Base-by-base conservation (phyloP, 2,888 invertebrate species). In the Leucania comma region DNA sequence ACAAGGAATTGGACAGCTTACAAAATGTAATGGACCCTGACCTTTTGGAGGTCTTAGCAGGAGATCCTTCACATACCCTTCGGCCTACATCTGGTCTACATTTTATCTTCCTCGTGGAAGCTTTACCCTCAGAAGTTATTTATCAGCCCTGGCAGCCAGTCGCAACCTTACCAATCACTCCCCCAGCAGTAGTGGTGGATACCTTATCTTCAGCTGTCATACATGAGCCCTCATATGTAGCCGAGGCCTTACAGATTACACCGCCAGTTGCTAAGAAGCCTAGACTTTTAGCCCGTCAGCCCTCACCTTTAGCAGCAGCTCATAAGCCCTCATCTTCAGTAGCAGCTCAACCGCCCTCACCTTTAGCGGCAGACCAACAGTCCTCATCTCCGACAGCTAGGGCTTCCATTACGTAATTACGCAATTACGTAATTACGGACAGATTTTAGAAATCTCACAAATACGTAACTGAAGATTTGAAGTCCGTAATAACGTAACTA, bases 261-360 rank as follows among this genome's bases (percentile, higher is more conserved):
- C 51, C 24, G 12, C 51, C 51, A 14, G 51, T 51, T 51, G 51
- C 51, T 24, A 51, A 51, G 51, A 51, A 51, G 51, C 51, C 51
- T 51, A 51, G 51, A 51, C 24, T 53, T 53, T 53, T 46, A 60
- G 60, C 14, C 60, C 46, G 9, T 60, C 60, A 46, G 26, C 60
- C 29, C 46, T 48, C 46, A 46, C 46, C 59, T 59, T 20, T 24
- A 29, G 5, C 5, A 8, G 14, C 48, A 60, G 1, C 10, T 20
- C 59, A 59, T 26, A 10, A 46, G 42, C 26, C 59, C 12, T 59
- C 20, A 59, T 59, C 46, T 46, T 20, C 59, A n/a, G n/a, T 14
- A 46, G 59, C 59, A 59, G 59, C 20, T 5, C 26, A n/a, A 12
- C 26, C 20, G 20, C 42, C 46, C 59, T 59, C 46, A 26, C 26